Evolutionary conservation across 2,888 invertebrate species (phyloP).

Genomic region (Amblyjoppa proteus): DNA sequence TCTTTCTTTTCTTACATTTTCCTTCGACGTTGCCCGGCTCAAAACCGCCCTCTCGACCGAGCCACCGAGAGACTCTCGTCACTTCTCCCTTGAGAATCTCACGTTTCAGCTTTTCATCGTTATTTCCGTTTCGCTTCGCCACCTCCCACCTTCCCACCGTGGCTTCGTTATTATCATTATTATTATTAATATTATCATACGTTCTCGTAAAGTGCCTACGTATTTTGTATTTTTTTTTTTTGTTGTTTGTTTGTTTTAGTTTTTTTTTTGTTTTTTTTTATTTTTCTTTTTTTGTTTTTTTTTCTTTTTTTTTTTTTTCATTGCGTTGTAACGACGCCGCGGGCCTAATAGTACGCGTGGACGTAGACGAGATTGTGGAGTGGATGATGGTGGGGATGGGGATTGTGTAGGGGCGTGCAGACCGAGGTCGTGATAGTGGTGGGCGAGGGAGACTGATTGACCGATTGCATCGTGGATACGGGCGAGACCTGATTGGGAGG

Average conservation of each 20-base stretch:
- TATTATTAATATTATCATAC: slow-evolving; percentile 55
- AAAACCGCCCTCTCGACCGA: slow-evolving; percentile 1
- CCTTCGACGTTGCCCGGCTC: not conserved
- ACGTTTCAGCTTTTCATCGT: slow-evolving; percentile 8
- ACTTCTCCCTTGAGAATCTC: slow-evolving; percentile 15
- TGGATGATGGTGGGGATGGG: slow-evolving; percentile 81
- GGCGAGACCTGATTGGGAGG: slow-evolving; percentile 84
- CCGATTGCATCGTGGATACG: slow-evolving; percentile 84
- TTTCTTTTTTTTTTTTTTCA: slow-evolving; percentile 5
- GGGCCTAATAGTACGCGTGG: slow-evolving; percentile 82
- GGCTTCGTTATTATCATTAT: slow-evolving; percentile 55
- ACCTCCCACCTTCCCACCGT: slow-evolving; percentile 34
- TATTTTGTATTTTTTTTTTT: slow-evolving; percentile 39
- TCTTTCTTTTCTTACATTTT: not conserved
- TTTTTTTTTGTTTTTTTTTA: slow-evolving; percentile 48
- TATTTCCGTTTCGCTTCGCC: slow-evolving; percentile 26
- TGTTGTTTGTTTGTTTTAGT: slow-evolving; percentile 23
- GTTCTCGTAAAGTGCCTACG: slow-evolving; percentile 66
- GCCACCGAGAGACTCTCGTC: not conserved
- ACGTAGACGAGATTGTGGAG: slow-evolving; percentile 84
- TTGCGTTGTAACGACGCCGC: not conserved
- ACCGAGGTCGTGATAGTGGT: slow-evolving; percentile 79
- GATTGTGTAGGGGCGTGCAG: slow-evolving; percentile 81
- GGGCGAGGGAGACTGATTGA: slow-evolving; percentile 83
- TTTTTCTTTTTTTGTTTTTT: slow-evolving; percentile 11